These are phyloP conservation scores for Dromaius novaehollandiae DNA, from an alignment of 2,113 vertebrate genomes.

Conservation along the genomic window DNA sequence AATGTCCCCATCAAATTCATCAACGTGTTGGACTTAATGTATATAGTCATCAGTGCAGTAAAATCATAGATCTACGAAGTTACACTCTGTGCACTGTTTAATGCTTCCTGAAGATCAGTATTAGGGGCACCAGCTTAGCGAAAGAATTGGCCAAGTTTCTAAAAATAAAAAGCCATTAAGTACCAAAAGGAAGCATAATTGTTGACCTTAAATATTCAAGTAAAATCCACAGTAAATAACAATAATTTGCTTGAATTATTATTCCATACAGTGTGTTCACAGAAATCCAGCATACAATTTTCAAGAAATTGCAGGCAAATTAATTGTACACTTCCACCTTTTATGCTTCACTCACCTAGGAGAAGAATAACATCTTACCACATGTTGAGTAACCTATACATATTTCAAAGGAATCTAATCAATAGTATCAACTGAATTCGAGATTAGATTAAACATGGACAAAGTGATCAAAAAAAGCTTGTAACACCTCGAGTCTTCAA, in stretches of 20 bases:
- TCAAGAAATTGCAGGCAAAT: conserved; percentile 76
- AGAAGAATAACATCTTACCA: conserved; percentile 73
- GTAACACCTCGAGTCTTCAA: conserved; percentile 45
- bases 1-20: neutral
- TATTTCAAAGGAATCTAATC: conserved; percentile 75
- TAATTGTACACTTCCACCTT: conserved; percentile 81
- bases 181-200: conserved; percentile 74
- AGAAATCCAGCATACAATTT: conserved; percentile 82
- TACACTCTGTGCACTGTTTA: neutral
- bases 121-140: conserved; percentile 20
- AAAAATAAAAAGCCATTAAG: conserved; percentile 77
- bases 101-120: conserved; percentile 31
- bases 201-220: conserved; percentile 77
- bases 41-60: accelerated
- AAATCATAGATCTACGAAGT: neutral
- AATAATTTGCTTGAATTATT: conserved; percentile 80
- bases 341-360: conserved; percentile 59
- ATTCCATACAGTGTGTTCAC: conserved; percentile 64
- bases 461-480: conserved; percentile 49
- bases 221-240: conserved; percentile 79
- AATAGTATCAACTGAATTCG: conserved; percentile 75
- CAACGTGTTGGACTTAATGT: neutral
- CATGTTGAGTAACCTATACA: conserved; percentile 38
- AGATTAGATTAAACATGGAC: conserved; percentile 76
- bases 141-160: conserved; percentile 72